Evolutionary conservation across 1,140 invertebrate genomes (phyloP), one percentile per base, ranked within the genome.

Genomic region (Zaprionus ornatus): DNA sequence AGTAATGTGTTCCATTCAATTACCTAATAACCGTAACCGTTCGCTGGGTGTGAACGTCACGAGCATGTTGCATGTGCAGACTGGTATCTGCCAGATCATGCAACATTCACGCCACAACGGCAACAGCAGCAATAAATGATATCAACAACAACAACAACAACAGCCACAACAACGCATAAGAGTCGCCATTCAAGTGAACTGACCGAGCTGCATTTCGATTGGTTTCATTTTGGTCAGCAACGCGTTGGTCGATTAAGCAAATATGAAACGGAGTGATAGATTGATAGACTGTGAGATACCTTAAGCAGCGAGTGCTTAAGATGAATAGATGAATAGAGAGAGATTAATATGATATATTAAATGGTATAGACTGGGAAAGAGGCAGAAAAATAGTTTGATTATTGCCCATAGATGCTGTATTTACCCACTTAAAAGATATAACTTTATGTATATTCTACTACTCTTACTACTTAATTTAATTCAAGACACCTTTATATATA

Each of bases 41-140:
- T 66, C 19, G 45, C 57, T 64, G 74, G 74, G 74, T 76, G 74
- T 76, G 74, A 76, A 40, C 68, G 67, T 76, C 74, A 76, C 74
- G 74, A 71, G 35, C 45, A 35, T 61, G 40, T 57, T 66, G 68
- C 74, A 64, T 64, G 35, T 64, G 64, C 69, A 66, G 37, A 64
- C 56, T 65, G 21, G 60, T 65, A 72, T 76, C 68, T 64, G 27
- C 32, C 68, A 32, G 21, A 70, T 76, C 74, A 61, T 71, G 61
- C 74, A 76, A 72, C 74, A 65, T 72, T 71, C 61, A 64, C 32
- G 55, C 66, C 60, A 68, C 59, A 62, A 69, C 67, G 25, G 56
- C 54, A 40, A 27, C 69, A 54, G n/a, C 55, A 29, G 45, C 45
- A 17, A 42, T n/a, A 15, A 15, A 37, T 37, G 13, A 37, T 15